Evolutionary conservation across 92 coral and sea anemone genomes (phyloP).

Genomic region (Epizoanthus fatuus): DNA sequence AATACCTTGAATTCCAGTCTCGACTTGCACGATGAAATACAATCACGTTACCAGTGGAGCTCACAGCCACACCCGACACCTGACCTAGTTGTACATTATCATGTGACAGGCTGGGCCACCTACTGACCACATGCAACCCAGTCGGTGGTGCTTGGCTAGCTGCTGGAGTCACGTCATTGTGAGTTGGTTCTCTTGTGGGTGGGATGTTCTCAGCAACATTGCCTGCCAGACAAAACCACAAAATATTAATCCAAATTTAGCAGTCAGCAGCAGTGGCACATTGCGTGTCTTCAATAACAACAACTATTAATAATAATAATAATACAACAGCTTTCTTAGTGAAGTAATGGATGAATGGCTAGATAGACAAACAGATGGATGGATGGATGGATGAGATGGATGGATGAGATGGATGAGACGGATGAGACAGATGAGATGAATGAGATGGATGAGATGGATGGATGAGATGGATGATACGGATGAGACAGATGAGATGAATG

Average conservation of each 20-base stretch:
- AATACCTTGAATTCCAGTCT: constrained; percentile 83
- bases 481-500: no score
- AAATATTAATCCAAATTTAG: background rate
- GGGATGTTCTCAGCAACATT: background rate
- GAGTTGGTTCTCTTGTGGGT: background rate
- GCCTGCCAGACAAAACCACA: constrained; percentile 5
- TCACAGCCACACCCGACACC: constrained; percentile 92
- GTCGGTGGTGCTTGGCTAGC: constrained; percentile 6
- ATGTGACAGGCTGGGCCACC: constrained; percentile 88
- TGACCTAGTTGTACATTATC: constrained; percentile 76
- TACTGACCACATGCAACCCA: constrained; percentile 56
- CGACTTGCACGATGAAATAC: constrained; percentile 95
- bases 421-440: no score
- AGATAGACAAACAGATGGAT: no score
- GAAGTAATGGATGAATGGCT: no score
- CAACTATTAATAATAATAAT: no score
- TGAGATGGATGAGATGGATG: no score
- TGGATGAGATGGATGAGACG: no score
- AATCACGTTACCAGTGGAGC: constrained; percentile 74
- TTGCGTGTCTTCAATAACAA: no score
- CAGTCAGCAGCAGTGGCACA: no score
- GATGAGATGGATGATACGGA: no score
- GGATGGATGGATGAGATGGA: no score
- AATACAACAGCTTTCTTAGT: no score
- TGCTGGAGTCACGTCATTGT: background rate